A percentile compares a stretch with the other conserved stretches of the same genome.
phyloP scores from a whole-genome alignment of 1,140 invertebrate genomes.

The Pseudomyrmex dendroicus region DNA sequence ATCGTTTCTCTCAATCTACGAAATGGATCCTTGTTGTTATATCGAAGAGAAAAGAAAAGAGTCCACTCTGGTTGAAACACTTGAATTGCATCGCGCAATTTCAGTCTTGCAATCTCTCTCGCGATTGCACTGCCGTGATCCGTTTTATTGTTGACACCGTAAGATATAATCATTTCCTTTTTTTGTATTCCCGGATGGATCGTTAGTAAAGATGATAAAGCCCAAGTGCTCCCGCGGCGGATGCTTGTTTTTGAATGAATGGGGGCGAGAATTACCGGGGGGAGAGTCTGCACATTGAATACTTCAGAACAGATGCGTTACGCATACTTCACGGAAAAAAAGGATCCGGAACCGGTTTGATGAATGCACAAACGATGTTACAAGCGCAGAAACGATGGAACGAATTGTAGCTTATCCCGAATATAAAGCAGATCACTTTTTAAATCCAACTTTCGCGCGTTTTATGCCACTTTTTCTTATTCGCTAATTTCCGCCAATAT shows the following conservation, averaged over 20 bases:
- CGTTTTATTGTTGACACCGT: background rate
- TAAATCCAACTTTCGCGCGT: conserved; percentile 3
- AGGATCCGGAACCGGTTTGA: conserved; percentile 30
- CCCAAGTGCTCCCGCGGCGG: background rate
- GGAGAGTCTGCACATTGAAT: background rate
- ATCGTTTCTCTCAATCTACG: conserved; percentile 7
- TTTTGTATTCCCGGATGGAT: background rate
- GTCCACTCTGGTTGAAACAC: background rate
- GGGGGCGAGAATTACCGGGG: conserved; percentile 6
- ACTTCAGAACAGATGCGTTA: conserved; percentile 8
- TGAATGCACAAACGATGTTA: conserved; percentile 8
- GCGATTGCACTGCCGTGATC: background rate
- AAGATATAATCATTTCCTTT: background rate
- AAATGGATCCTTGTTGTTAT: conserved; percentile 18
- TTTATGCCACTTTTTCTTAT: background rate
- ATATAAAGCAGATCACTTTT: background rate
- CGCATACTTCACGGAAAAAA: conserved; percentile 23
- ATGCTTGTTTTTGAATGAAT: conserved; percentile 37
- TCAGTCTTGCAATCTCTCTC: background rate
- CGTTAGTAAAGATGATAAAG: conserved; percentile 2
- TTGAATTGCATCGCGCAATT: background rate
- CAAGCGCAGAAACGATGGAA: background rate
- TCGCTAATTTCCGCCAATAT: conserved; percentile 27
- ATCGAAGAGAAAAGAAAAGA: background rate
- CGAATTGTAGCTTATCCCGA: conserved; percentile 7